Evolutionary conservation across 2,888 invertebrate genomes (phyloP).

Genomic region (Endomychus coccineus): DNA sequence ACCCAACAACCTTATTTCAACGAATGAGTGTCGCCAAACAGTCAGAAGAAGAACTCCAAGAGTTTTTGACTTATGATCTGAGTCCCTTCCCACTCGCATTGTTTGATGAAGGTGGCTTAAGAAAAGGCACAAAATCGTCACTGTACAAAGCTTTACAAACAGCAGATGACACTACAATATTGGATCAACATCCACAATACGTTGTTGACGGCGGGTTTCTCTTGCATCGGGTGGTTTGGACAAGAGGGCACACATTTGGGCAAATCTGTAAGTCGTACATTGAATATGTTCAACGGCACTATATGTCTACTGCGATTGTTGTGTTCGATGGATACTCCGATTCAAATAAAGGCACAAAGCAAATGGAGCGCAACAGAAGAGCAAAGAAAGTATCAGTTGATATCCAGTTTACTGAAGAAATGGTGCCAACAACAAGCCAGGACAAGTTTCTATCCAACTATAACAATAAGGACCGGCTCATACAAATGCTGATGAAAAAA

Average conservation of each 20-base stretch:
- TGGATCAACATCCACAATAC: slow-evolving; percentile 16
- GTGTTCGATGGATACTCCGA: slow-evolving; percentile 21
- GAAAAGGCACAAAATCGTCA: slow-evolving; percentile 18
- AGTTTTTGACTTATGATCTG: slow-evolving; percentile 20
- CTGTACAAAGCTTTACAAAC: slow-evolving; percentile 20
- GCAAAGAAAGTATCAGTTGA: no score
- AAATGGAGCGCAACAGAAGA: no score
- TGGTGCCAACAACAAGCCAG: no score
- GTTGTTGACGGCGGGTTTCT: slow-evolving; percentile 26
- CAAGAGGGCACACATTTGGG: slow-evolving; percentile 20
- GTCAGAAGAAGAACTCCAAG: slow-evolving; percentile 10
- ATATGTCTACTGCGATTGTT: slow-evolving; percentile 20
- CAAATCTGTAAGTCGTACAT: slow-evolving; percentile 25
- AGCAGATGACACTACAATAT: slow-evolving; percentile 14
- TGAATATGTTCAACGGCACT: slow-evolving; percentile 20
- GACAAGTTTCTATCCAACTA: no score
- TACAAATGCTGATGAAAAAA: no score
- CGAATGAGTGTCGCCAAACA: slow-evolving; percentile 8
- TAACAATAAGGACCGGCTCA: no score
- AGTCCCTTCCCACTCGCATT: slow-evolving; percentile 14
- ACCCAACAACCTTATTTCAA: slow-evolving; percentile 5
- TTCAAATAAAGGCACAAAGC: no score
- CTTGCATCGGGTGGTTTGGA: slow-evolving; percentile 25
- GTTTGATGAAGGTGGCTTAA: slow-evolving; percentile 16
- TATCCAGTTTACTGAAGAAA: no score